Base-by-base conservation (phyloP, 1,140 invertebrate genomes). In the Neodiprion pinetum region DNA sequence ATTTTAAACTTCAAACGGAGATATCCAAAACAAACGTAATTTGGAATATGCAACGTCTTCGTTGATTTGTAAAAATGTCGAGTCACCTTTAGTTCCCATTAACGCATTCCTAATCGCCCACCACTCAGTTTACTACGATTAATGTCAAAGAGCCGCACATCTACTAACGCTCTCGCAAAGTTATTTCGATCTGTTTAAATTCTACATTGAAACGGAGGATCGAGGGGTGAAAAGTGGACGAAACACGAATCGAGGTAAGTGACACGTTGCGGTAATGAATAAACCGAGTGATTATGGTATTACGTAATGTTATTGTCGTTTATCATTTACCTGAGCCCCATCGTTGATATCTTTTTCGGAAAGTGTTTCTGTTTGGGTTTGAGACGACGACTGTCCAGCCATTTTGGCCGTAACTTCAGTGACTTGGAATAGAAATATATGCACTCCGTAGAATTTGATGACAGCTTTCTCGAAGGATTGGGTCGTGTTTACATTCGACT, bases 291-390 rank as follows among this genome's bases (percentile, higher is more conserved):
- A 17, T 12, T 61, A 61, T 61, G 11, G 4, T 40, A 17, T 61
- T 61, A 61, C 53, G n/a, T 61, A 61, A 61, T 17, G 53, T 61
- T 61, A 61, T 14, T 61, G 53, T 61, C 11, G 53, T 61, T 61
- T 61, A 61, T 61, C 68, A 73, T 73, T 53, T 79, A 85, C 84
- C 83, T 84, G 83, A 53, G 82, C 71, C 68, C 77, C 77, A 66
- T 85, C 84, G 14, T 69, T 75, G 66, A 80, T 74, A 74, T 84
- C 81, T 49, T 75, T 76, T 68, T 83, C 78, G 50, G 82, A 78
- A 73, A 85, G 76, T 0, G 83, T 85, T 73, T 84, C 82, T n/a
- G 83, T 84, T 72, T 83, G 83, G 21, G 79, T 78, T 77, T 83
- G 83, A 48, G 77, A 81, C 49, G 79, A 76, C 9, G 82, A 77